These are phyloP conservation scores for Centroberyx gerrardi DNA, from an alignment of 2,797 vertebrate genomes.

Conservation along the genomic window DNA sequence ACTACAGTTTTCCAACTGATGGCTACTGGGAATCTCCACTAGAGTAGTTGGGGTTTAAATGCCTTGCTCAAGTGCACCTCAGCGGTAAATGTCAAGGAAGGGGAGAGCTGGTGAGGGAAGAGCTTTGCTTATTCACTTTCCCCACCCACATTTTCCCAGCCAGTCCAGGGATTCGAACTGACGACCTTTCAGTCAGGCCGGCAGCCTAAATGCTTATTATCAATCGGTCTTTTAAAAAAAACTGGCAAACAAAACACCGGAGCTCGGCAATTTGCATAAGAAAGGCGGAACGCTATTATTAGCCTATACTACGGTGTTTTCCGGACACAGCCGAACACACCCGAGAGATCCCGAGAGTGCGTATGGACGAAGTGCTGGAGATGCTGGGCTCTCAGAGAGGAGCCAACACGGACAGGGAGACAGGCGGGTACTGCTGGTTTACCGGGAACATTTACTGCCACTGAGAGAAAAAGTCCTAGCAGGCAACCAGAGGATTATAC, in stretches of 20 bases:
- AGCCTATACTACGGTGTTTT: not conserved
- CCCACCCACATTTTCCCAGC: no score
- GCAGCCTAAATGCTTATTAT: no score
- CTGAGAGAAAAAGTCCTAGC: not conserved
- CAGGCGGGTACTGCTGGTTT: slow-evolving; percentile 2
- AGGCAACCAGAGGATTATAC: slow-evolving; percentile 23
- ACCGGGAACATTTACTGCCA: slow-evolving; percentile 10
- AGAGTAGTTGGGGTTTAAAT: no score
- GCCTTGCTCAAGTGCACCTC: no score
- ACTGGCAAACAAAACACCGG: not conserved
- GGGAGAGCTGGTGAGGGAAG: no score
- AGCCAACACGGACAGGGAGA: slow-evolving; percentile 9
- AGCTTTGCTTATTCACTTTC: no score
- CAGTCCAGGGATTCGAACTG: not conserved
- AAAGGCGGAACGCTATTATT: not conserved
- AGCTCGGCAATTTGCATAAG: not conserved
- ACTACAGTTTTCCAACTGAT: no score
- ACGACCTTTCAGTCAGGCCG: no score
- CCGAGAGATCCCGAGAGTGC: slow-evolving; percentile 38
- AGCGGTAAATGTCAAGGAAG: no score
- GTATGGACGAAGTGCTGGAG: slow-evolving; percentile 3
- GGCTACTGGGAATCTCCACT: no score
- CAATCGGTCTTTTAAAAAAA: not conserved
- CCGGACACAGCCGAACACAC: slow-evolving; percentile 53
- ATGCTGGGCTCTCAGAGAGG: slow-evolving; percentile 32